These are phyloP conservation scores for Tor tambroides DNA, from an alignment of 2,113 vertebrate genomes.

Conservation along the genomic window DNA sequence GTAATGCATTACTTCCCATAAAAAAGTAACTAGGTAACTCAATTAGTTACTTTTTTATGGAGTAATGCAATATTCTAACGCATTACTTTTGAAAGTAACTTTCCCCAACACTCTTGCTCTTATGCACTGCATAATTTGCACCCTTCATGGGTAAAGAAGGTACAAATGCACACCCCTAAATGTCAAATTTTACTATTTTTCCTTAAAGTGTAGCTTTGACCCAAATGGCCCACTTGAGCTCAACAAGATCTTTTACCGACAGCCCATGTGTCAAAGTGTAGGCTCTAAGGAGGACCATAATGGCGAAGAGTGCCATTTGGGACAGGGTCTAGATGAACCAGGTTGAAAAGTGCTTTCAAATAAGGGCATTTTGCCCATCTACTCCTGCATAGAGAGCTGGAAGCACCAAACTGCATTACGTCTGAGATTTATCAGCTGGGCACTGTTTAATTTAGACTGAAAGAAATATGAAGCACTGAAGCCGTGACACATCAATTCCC, in stretches of 20 bases:
- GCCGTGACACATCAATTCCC: slow-evolving; percentile 43
- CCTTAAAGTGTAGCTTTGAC: neutral
- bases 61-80: neutral
- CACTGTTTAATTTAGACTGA: slow-evolving; percentile 13
- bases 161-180: neutral
- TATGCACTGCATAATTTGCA: too few relatives aligned
- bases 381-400: neutral
- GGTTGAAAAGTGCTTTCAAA: neutral
- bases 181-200: neutral
- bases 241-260: neutral
- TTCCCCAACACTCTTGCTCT: neutral
- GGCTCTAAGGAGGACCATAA: too few relatives aligned
- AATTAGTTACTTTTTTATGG: too few relatives aligned
- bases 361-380: slow-evolving; percentile 1
- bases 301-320: neutral
- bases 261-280: neutral
- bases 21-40: too few relatives aligned
- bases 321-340: neutral
- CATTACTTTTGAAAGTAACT: neutral
- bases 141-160: neutral
- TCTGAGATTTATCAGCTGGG: neutral
- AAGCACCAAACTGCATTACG: neutral
- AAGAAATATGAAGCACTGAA: slow-evolving; percentile 35
- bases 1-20: too few relatives aligned
- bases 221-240: neutral